Percentiles rank a stretch among this genome's conserved stretches.
Conservation (phyloP, 2,113 vertebrate genomes). For the Heteronetta atricapilla region DNA sequence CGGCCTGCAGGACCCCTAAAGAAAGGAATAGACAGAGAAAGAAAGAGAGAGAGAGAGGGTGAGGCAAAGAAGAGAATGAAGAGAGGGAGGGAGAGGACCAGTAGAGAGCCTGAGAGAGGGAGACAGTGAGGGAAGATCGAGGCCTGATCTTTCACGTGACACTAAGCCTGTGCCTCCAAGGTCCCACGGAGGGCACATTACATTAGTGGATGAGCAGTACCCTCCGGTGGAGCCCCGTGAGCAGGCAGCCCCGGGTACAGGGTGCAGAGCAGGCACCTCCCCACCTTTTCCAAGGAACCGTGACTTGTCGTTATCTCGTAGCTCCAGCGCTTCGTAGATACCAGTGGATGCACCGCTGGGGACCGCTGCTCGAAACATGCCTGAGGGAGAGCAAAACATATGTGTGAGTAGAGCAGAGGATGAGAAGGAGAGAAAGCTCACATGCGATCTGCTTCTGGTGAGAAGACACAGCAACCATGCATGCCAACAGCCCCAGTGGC, state of each 20-base stretch:
- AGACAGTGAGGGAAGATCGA: neutral
- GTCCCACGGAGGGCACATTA: neutral
- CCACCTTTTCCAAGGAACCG: slow-evolving; percentile 93
- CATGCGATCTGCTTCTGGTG: neutral
- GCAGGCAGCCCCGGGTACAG: fast-evolving
- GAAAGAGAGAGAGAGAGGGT: slow-evolving; percentile 9
- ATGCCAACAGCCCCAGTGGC: neutral
- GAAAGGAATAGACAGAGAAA: slow-evolving; percentile 40
- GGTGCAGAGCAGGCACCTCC: neutral
- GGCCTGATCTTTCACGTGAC: slow-evolving; percentile 16
- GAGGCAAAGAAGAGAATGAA: slow-evolving; percentile 45
- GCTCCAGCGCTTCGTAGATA: slow-evolving; percentile 91
- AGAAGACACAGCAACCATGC: neutral
- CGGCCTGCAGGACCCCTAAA: slow-evolving; percentile 91
- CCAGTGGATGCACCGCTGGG: slow-evolving; percentile 92
- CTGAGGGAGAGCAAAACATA: slow-evolving; percentile 31
- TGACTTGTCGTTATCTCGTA: slow-evolving; percentile 90
- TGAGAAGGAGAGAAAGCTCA: neutral
- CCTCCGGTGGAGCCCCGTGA: neutral
- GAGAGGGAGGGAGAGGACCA: neutral
- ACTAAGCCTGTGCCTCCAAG: neutral
- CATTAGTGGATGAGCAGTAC: neutral
- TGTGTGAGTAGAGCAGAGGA: neutral
- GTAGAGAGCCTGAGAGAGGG: neutral
- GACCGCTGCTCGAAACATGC: slow-evolving; percentile 89